Evolutionary conservation across 2,113 vertebrate species (phyloP).

Genomic region (Albula glossodonta): DNA sequence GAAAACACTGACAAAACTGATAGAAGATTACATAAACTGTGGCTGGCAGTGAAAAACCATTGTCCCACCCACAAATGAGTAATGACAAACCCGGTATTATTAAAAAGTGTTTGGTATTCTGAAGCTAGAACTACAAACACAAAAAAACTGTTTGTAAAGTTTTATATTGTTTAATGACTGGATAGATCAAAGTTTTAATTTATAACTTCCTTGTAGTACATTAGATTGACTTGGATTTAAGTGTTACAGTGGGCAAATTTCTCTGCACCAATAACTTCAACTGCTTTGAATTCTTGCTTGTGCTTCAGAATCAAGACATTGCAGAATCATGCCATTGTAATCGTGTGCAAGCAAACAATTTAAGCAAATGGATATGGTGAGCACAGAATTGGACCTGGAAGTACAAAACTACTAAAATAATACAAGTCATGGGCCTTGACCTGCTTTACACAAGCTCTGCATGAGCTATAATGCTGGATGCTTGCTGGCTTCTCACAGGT

Average conservation of each 20-base stretch:
- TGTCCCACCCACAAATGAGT: not conserved
- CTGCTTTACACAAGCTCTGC: not conserved
- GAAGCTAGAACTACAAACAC: constrained; percentile 2
- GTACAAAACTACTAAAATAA: not conserved
- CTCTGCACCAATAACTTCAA: not conserved
- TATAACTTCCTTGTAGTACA: not conserved
- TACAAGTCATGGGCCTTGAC: not conserved
- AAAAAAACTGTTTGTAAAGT: constrained; percentile 10
- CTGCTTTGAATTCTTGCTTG: not conserved
- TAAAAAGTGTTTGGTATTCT: constrained; percentile 18
- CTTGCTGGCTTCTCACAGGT: constrained; percentile 34
- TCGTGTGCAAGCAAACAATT: not conserved
- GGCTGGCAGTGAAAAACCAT: constrained; percentile 6
- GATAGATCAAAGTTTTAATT: constrained; percentile 4
- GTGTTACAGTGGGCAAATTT: not conserved
- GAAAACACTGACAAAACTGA: not conserved
- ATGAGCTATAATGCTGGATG: not conserved
- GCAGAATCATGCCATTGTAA: not conserved
- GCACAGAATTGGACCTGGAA: not conserved
- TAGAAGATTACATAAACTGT: not conserved
- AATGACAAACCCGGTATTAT: not conserved
- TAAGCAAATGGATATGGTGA: not conserved
- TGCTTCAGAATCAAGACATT: not conserved
- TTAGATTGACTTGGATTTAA: not conserved
- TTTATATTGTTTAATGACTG: not conserved